Evolutionary conservation across 2,113 vertebrate genomes (phyloP).

Genomic region (Thermophis baileyi): DNA sequence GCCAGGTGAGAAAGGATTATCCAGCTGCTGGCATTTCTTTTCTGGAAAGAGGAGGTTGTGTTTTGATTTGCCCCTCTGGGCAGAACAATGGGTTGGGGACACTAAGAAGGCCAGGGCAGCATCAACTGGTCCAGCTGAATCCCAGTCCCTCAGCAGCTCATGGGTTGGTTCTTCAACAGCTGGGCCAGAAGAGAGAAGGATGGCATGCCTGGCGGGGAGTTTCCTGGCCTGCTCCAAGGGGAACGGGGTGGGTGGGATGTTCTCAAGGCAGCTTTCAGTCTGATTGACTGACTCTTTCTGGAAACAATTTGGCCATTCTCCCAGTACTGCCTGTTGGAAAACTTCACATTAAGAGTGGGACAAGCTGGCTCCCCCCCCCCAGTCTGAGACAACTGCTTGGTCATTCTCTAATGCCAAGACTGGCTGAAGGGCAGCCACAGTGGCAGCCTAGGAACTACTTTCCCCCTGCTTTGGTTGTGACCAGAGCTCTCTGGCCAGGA

Average conservation of each 20-base stretch:
- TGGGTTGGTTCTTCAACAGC: neutral
- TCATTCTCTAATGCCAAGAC: neutral
- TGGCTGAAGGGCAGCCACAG: neutral
- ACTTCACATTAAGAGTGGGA: neutral
- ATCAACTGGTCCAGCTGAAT: neutral
- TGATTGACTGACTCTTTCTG: neutral
- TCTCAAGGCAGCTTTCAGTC: neutral
- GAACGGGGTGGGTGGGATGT: neutral
- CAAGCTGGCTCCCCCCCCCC: too few species aligned
- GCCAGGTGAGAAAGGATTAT: neutral
- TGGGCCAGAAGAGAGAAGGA: neutral
- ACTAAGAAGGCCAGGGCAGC: neutral
- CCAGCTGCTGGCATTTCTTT: neutral
- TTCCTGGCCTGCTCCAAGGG: neutral
- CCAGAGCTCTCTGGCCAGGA: neutral
- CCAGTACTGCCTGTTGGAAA: neutral
- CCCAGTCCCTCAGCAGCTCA: neutral
- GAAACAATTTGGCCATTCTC: neutral
- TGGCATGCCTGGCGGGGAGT: too few species aligned
- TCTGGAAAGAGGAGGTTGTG: neutral
- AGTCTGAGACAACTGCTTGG: neutral
- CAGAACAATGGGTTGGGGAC: neutral
- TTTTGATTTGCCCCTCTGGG: neutral
- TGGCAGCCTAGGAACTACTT: neutral
- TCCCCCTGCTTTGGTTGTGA: neutral